Evolutionary conservation across 2,113 vertebrate genomes (phyloP).

Genomic region (Camelus bactrianus): DNA sequence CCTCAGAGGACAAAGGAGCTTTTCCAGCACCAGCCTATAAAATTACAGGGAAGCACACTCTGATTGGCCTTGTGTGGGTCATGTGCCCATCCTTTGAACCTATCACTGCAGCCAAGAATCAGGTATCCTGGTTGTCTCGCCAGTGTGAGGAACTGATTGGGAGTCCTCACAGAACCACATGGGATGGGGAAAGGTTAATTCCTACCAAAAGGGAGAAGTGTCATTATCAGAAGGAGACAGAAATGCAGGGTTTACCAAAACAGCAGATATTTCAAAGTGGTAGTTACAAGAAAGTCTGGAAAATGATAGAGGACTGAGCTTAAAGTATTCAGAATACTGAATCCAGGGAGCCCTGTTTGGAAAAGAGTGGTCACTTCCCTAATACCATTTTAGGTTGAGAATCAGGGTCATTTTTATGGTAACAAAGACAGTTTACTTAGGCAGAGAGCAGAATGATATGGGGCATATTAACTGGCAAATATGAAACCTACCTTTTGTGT

Average conservation of each 20-base stretch:
- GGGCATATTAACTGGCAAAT: neutral
- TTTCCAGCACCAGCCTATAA: neutral
- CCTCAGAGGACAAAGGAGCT: neutral
- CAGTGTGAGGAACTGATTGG: neutral
- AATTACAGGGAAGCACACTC: neutral
- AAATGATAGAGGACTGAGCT: neutral
- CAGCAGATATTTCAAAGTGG: neutral
- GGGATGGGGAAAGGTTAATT: neutral
- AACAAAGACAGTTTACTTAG: neutral
- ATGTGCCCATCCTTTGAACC: neutral
- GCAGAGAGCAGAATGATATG: neutral
- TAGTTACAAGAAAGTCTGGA: neutral
- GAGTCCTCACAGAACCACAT: neutral
- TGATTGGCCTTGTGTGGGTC: neutral
- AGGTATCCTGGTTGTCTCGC: neutral
- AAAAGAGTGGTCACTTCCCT: neutral
- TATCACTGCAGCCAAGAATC: neutral
- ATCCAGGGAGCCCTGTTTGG: neutral
- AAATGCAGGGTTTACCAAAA: neutral
- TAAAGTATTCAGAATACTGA: neutral
- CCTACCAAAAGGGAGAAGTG: neutral
- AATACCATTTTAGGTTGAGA: neutral
- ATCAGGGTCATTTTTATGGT: neutral
- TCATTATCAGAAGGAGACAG: neutral
- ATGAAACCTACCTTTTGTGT: neutral